Conservation (phyloP, 2,113 vertebrate genomes). For the Sinocyclocheilus anshuiensis region DNA sequence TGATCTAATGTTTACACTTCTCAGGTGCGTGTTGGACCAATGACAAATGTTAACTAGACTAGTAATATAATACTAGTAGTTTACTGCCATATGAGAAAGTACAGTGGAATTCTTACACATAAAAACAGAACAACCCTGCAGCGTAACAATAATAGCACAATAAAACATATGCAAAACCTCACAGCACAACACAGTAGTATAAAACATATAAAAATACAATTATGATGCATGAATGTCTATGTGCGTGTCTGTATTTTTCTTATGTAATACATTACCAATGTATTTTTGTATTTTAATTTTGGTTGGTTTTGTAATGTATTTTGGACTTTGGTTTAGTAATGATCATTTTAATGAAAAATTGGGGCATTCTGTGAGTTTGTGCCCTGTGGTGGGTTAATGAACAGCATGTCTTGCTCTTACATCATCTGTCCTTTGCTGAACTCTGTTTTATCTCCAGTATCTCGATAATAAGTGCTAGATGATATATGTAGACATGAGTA, state of each 20-base stretch:
- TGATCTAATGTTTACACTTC: background rate
- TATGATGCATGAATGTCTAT: background rate
- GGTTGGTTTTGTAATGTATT: background rate
- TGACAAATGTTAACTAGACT: background rate
- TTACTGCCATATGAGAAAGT: background rate
- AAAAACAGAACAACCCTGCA: background rate
- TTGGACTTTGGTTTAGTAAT: background rate
- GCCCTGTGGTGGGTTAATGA: conserved; percentile 11
- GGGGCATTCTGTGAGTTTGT: background rate
- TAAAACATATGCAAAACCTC: background rate
- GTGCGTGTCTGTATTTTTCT: background rate
- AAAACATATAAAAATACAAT: background rate
- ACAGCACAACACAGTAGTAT: background rate
- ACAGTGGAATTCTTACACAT: background rate
- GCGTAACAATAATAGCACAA: background rate
- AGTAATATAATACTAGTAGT: background rate
- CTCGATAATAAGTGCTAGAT: background rate
- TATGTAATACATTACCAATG: background rate
- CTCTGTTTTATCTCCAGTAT: conserved; percentile 5
- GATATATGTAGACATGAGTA: background rate
- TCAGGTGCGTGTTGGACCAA: background rate
- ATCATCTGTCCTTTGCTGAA: background rate
- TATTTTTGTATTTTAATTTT: background rate
- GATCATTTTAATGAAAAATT: background rate
- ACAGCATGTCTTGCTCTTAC: conserved; percentile 1